Base-by-base conservation (phyloP, 2,113 vertebrate species). In the Clarias batrachus region DNA sequence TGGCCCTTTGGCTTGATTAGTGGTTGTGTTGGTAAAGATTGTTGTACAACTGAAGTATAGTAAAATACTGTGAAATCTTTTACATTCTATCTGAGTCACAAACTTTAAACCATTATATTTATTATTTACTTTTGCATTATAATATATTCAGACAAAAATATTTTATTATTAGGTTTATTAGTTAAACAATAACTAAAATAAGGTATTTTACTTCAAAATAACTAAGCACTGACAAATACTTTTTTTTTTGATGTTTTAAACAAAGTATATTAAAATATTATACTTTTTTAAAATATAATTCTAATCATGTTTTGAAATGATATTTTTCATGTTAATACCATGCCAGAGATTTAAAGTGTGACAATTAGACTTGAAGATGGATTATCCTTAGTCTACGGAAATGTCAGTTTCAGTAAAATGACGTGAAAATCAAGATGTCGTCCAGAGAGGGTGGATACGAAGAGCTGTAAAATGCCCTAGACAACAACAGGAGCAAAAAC, bases 61-160 rank as follows among this genome's bases (percentile, higher is more conserved):
- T 78, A 78, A 85, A 78, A 85, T 60, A 27, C 25, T 54, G 21
- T 41, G 33, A 76, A 21, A 14, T 74, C 56, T 12, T 84, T 84
- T 33, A 54, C 59, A 78, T 48, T 62, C 71, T 74, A 76, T 62
- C 11, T 19, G 37, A 14, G 3, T 85, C 16, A 3, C 21, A 37
- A 77, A 12, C 54, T 37, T 19, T 83, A 19, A 56, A 74, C 4
- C 14, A 54, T 41, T 21, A 59, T 60, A 60, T 80, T 33, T 25
- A 12, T 23, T 2, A 10, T 25, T 54, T 57, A 71, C 12, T 59
- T 84, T 23, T 84, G 30, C 41, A 84, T 60, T 83, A 30, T 70
- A 70, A 83, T 70, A 5, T 57, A 33, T 70, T 83, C 8, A 70
- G 54, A 70, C 27, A 70, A 70, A 68, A 70, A 83, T 68, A 70